phyloP scores from a whole-genome alignment of 1,140 invertebrate genomes.

The Polypedilum vanderplanki region DNA sequence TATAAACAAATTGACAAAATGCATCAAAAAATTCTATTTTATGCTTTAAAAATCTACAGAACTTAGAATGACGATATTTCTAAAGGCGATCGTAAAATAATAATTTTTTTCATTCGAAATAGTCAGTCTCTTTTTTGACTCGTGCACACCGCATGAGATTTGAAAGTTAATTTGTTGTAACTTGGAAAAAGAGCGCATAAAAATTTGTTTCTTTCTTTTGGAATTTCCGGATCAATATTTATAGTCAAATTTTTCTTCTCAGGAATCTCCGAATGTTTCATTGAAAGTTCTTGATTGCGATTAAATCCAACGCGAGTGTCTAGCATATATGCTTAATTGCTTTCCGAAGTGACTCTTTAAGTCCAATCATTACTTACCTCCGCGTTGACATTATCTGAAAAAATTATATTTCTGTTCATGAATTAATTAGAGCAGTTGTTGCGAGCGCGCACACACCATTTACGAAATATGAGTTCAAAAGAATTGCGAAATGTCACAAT shows the following conservation, averaged over 20 bases:
- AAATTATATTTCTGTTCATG: background rate
- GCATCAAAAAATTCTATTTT: background rate
- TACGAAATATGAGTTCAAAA: background rate
- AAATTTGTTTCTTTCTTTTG: conserved; percentile 2
- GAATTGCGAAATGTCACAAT: conserved; percentile 17
- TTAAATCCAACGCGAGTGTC: background rate
- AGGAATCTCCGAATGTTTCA: background rate
- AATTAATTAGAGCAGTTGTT: conserved; percentile 5
- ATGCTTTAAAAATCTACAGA: background rate
- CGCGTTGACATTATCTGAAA: background rate
- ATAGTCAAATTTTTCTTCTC: background rate
- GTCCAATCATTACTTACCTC: conserved; percentile 7
- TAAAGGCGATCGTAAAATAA: conserved; percentile 22
- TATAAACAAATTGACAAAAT: no score
- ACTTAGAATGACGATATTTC: background rate
- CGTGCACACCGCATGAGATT: background rate
- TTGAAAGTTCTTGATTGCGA: background rate
- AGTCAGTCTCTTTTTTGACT: conserved; percentile 11
- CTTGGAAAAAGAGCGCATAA: background rate
- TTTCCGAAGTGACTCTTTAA: background rate
- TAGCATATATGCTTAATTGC: background rate
- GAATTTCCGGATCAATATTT: conserved; percentile 28
- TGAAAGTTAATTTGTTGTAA: no score
- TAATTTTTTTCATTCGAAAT: background rate
- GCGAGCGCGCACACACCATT: background rate